Percentiles rank a stretch among this genome's conserved stretches.
Conservation (phyloP, 2,797 vertebrate genomes). For the Tangara arthus region DNA sequence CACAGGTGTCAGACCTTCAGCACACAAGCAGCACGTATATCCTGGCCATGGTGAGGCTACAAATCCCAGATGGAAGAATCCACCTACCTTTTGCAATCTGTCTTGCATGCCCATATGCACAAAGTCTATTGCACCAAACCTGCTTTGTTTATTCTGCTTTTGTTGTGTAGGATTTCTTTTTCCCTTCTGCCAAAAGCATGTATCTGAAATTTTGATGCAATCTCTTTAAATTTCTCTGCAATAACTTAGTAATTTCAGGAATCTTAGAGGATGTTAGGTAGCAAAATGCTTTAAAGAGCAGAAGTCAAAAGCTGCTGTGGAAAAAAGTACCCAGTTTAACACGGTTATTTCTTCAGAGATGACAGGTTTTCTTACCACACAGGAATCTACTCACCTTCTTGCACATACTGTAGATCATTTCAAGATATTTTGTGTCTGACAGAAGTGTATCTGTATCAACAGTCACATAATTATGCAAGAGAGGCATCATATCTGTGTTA, state of each 20-base stretch:
- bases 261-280: not conserved
- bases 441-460: conserved; percentile 96
- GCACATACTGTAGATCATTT: conserved; percentile 99
- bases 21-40: not conserved
- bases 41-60: not conserved
- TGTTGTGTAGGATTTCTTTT: not conserved
- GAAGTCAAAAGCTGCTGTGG: not conserved
- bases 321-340: not conserved
- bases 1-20: not conserved
- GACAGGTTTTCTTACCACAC: not conserved
- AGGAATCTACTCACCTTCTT: conserved; percentile 87
- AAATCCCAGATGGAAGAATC: not conserved
- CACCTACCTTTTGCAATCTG: not conserved
- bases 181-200: not conserved
- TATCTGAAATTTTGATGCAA: not conserved
- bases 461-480: conserved; percentile 98
- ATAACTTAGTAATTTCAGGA: not conserved
- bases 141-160: not conserved
- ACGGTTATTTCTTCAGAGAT: not conserved
- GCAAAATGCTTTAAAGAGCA: not conserved
- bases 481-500: conserved; percentile 96
- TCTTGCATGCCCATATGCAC: not conserved
- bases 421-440: conserved; percentile 97
- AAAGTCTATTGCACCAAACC: not conserved
- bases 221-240: not conserved